Evolutionary conservation across 2,888 invertebrate species (phyloP).

Genomic region (Agrotis segetum): DNA sequence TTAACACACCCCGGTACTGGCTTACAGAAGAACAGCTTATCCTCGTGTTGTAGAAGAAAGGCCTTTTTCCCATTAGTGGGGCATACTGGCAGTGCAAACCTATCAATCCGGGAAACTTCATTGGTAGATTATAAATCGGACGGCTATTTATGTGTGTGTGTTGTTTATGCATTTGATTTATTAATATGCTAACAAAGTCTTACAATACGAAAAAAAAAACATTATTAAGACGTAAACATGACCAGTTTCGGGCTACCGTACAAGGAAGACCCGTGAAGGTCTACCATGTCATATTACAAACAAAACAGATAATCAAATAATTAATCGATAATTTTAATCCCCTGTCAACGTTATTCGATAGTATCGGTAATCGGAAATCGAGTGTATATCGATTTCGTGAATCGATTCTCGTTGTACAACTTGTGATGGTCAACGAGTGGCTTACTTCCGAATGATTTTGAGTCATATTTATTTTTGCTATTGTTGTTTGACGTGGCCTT

Average conservation of each 20-base stretch:
- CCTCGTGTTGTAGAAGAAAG: too few relatives aligned
- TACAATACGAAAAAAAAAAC: not conserved
- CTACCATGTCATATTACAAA: conserved; percentile 57
- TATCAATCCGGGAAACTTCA: not conserved
- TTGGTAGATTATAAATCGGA: not conserved
- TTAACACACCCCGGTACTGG: too few relatives aligned
- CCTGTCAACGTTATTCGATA: conserved; percentile 64
- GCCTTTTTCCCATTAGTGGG: too few relatives aligned
- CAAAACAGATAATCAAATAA: conserved; percentile 55
- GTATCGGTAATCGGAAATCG: conserved; percentile 65
- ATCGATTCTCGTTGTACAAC: conserved; percentile 58
- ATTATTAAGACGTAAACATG: conserved; percentile 5
- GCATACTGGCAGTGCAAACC: too few relatives aligned
- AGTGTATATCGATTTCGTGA: conserved; percentile 66
- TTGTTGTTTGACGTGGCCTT: conserved; percentile 27
- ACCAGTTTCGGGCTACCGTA: conserved; percentile 43
- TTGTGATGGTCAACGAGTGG: conserved; percentile 62
- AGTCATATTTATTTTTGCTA: conserved; percentile 32
- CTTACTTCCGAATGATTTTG: conserved; percentile 62
- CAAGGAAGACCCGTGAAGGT: conserved; percentile 63
- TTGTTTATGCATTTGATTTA: not conserved
- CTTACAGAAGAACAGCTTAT: too few relatives aligned
- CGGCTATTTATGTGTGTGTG: not conserved
- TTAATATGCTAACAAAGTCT: not conserved
- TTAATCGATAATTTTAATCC: conserved; percentile 57